Base-by-base conservation (phyloP, 1,140 invertebrate genomes). In the Cotesia glomerata region DNA sequence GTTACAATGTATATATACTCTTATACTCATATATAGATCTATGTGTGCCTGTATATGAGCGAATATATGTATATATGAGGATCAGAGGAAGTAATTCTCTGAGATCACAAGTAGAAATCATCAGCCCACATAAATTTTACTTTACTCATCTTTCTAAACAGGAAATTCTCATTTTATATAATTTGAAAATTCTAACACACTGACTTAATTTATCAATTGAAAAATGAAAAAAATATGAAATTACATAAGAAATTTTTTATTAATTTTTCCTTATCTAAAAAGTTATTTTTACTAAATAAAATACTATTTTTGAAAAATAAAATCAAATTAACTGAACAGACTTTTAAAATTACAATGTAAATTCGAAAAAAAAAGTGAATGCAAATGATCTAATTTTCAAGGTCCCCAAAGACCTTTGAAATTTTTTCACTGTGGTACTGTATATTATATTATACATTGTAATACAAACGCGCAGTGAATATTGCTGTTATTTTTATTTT, bases 151-250 rank as follows among this genome's bases (percentile, higher is more conserved):
- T 79, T 78, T 78, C 85, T 85, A 85, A 87, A 85, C 85, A 86
- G 85, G 85, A 87, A 87, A 86, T 87, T 85, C 85, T 86, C 81
- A 77, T 87, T 85, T 83, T 34, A 58, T 7, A 58, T 18, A 26
- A 16, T 18, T 26, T 18, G 16, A 11, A 18, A 18, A 58, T 26
- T 58, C 16, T 16, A 14, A 14, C 16, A 54, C 52, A n/a, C 16
- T 16, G 16, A 54, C 16, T 54, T 54, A 14, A 54, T 54, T 54
- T n/a, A 54, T 5, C 52, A 14, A 54, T 54, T 54, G 11, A 13
- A 14, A 14, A 16, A 45, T 45, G 11, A 45, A 45, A 45, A 45
- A 7, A 45, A 45, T 9, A 7, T 45, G 7, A 45, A 45, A 45
- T 45, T 45, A 45, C 39, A 3, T 11, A 45, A 45, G 8, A 45